phyloP scores from a whole-genome alignment of 2,888 invertebrate genomes.

The Baccha elongata region DNA sequence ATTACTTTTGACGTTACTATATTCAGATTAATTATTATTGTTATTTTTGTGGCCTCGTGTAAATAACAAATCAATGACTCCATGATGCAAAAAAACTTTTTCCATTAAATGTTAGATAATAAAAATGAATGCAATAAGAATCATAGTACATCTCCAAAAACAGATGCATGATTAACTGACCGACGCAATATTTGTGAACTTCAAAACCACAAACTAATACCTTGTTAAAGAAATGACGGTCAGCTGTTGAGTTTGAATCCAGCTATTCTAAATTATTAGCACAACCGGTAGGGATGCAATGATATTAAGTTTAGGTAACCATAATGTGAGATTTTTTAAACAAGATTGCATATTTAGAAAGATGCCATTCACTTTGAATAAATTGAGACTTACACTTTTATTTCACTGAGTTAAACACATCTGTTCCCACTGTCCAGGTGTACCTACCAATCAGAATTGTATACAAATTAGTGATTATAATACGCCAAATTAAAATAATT shows the following conservation, averaged over 20 bases:
- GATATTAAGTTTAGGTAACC: too few species aligned
- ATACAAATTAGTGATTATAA: not conserved
- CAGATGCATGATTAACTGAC: not conserved
- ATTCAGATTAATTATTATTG: not conserved
- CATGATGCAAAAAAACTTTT: not conserved
- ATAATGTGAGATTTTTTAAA: not conserved
- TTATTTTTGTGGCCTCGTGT: not conserved
- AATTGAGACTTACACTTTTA: not conserved
- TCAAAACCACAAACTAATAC: not conserved
- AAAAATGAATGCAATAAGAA: not conserved
- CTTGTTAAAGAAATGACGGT: not conserved
- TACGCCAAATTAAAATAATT: not conserved
- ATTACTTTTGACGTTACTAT: not conserved
- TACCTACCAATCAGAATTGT: too few species aligned
- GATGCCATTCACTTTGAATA: not conserved
- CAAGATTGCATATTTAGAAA: constrained; percentile 1
- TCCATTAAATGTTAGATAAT: not conserved
- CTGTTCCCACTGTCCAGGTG: not conserved
- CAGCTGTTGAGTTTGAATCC: too few species aligned
- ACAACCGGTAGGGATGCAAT: constrained; percentile 11
- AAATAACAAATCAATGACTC: not conserved
- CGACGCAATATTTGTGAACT: not conserved
- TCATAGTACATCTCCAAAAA: constrained; percentile 9
- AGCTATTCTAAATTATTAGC: constrained; percentile 17
- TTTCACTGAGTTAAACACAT: not conserved